Conservation (phyloP, 2,113 vertebrate genomes). For the Arothron firmamentum region DNA sequence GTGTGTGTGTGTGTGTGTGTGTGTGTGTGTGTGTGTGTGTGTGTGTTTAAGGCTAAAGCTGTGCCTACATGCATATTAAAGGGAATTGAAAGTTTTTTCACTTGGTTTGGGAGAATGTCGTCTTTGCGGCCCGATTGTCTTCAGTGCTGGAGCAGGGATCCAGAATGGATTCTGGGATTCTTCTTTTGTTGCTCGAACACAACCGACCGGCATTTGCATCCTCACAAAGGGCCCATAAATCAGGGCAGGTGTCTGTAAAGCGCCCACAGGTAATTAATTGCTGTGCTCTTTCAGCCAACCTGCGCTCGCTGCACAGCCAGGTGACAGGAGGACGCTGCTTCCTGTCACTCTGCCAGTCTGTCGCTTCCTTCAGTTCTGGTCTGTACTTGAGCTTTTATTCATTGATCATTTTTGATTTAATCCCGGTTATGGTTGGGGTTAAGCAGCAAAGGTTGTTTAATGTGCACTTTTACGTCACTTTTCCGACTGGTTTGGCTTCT, state of each 20-base stretch:
- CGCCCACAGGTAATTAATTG: conserved; percentile 61
- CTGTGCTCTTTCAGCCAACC: conserved; percentile 43
- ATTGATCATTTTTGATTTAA: too few species aligned
- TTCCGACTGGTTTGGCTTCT: too few species aligned
- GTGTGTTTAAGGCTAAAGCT: conserved; percentile 30
- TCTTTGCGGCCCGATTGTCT: conserved; percentile 32
- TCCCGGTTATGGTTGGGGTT: too few species aligned
- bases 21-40: neutral
- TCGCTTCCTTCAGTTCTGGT: neutral
- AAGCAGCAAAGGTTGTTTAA: too few species aligned
- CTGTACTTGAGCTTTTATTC: neutral
- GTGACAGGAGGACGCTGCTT: conserved; percentile 9
- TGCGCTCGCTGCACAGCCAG: conserved; percentile 22
- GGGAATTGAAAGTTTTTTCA: conserved; percentile 24
- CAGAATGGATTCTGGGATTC: neutral
- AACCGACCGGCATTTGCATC: conserved; percentile 48
- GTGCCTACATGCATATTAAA: conserved; percentile 26
- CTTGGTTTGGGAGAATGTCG: neutral
- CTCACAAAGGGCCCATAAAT: conserved; percentile 54
- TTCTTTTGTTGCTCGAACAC: conserved; percentile 26
- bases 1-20: neutral
- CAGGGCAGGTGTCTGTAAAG: conserved; percentile 43
- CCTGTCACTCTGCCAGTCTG: neutral
- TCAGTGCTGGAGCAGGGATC: neutral
- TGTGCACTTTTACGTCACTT: too few species aligned